A percentile compares a stretch with the other conserved stretches of the same genome.
Conservation (phyloP, 2,113 vertebrate species). For the Pantherophis guttatus region DNA sequence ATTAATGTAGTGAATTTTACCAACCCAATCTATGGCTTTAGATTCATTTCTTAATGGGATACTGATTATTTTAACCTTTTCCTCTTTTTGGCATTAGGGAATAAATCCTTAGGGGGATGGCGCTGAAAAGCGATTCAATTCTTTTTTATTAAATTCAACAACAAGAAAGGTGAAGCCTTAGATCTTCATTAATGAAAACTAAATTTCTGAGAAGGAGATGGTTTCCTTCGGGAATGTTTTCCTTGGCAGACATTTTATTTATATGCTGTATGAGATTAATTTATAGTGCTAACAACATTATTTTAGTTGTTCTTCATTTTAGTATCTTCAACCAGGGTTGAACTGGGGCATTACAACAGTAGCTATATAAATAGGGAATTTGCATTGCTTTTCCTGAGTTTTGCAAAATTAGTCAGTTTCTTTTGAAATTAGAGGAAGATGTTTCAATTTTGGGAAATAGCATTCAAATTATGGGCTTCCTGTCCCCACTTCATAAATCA, state of each 20-base stretch:
- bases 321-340: background rate
- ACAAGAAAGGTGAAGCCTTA: background rate
- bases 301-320: background rate
- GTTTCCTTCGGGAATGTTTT: background rate
- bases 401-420: background rate
- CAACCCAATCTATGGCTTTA: background rate
- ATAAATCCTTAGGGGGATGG: background rate
- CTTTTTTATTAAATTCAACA: background rate
- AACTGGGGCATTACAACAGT: background rate
- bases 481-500: background rate
- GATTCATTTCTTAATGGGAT: background rate
- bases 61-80: background rate
- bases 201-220: background rate
- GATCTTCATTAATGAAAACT: background rate
- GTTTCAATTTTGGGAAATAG: background rate
- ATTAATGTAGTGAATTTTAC: background rate
- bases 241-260: background rate
- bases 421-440: background rate
- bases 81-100: background rate
- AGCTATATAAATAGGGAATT: background rate
- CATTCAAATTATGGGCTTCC: background rate
- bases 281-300: background rate
- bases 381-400: background rate
- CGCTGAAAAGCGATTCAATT: background rate
- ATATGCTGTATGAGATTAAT: background rate